Conservation (phyloP, 2,113 vertebrate species). For the Ovis aries region ARS-UI_Ramb_v3.0 NC_056055.1:100932001-100932500, state of each 20-base stretch:
- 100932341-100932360: no score
- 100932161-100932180: neutral
- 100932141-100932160: neutral
- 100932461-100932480: neutral
- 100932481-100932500: neutral
- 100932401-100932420: no score
- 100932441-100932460: neutral
- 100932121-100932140: neutral
- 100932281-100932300: no score
- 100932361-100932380: no score
- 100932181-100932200: neutral
- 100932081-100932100: neutral
- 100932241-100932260: no score
- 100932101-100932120: neutral
- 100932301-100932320: no score
- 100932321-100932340: no score
- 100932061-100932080: neutral
- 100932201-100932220: neutral
- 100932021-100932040: neutral
- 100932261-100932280: no score
- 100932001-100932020: no score
- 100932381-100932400: no score
- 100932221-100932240: neutral
- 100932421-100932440: no score
- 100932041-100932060: neutral